phyloP scores from a whole-genome alignment of 1,140 invertebrate genomes.

The Scaptomyza montana region DNA sequence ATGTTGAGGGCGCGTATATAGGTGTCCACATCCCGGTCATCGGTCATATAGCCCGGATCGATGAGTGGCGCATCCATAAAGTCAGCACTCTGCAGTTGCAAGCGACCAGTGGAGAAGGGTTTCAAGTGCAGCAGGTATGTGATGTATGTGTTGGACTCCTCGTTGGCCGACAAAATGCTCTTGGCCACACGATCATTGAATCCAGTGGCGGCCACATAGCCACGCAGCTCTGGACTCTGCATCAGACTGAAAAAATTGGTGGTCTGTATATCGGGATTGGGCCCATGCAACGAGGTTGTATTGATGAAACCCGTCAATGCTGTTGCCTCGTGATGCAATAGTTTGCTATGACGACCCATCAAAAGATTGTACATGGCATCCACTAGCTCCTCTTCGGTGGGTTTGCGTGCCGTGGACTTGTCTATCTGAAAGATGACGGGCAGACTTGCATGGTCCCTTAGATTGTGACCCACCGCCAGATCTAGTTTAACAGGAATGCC shows the following conservation, averaged over 20 bases:
- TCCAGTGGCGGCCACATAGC: conserved; percentile 77
- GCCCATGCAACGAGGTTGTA: conserved; percentile 69
- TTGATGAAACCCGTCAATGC: conserved; percentile 83
- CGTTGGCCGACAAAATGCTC: conserved; percentile 83
- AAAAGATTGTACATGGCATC: conserved; percentile 79
- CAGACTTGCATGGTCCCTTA: conserved; percentile 87
- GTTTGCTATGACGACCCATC: conserved; percentile 75
- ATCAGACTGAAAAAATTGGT: conserved; percentile 80
- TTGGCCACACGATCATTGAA: conserved; percentile 84
- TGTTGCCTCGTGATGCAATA: conserved; percentile 79
- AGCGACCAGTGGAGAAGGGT: conserved; percentile 84
- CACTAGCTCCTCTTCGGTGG: conserved; percentile 77
- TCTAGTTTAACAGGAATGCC: conserved; percentile 85
- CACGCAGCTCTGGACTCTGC: conserved; percentile 74
- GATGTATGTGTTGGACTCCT: conserved; percentile 83
- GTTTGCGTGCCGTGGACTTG: conserved; percentile 74
- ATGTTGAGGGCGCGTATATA: conserved; percentile 88
- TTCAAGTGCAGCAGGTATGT: conserved; percentile 84
- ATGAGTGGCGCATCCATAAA: conserved; percentile 87
- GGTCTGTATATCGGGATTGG: conserved; percentile 83
- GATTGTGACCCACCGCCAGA: conserved; percentile 89
- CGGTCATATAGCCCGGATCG: conserved; percentile 91
- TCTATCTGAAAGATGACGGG: conserved; percentile 82
- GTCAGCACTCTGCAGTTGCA: conserved; percentile 80
- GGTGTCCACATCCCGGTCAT: conserved; percentile 89